Evolutionary conservation across 2,797 vertebrate species (phyloP).

Genomic region (Glyptemys insculpta): DNA sequence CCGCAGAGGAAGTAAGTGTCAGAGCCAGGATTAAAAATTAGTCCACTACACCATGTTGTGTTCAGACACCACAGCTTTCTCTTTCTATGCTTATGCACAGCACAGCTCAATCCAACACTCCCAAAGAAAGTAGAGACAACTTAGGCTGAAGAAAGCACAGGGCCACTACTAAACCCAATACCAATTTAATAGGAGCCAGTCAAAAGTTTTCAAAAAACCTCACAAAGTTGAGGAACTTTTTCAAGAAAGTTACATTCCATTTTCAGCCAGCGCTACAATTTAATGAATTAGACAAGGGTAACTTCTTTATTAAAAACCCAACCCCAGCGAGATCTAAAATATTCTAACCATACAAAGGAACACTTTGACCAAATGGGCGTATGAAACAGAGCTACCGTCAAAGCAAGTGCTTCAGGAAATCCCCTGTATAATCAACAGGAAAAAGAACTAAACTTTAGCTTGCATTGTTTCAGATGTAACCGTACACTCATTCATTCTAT

Average conservation of each 20-base stretch:
- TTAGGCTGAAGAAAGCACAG: not conserved
- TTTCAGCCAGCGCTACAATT: conserved; percentile 1
- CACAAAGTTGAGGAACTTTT: not conserved
- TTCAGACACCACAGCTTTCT: not conserved
- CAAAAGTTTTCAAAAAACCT: not conserved
- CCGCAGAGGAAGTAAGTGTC: not conserved
- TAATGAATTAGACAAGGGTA: not conserved
- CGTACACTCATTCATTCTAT: not conserved
- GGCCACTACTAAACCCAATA: not conserved
- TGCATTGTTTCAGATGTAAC: not conserved
- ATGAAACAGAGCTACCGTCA: not conserved
- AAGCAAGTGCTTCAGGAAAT: conserved; percentile 31
- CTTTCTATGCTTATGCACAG: not conserved
- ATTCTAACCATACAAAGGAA: not conserved
- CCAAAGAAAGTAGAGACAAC: not conserved
- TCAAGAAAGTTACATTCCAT: not conserved
- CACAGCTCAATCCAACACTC: fast-evolving
- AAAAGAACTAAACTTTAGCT: not conserved
- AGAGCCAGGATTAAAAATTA: not conserved
- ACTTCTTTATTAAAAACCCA: not conserved
- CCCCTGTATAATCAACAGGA: conserved; percentile 35
- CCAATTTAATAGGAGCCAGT: not conserved
- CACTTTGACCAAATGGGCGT: not conserved
- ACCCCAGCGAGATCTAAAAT: not conserved
- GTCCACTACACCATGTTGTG: not conserved